Base-by-base conservation (phyloP, 2,888 invertebrate genomes). In the Adineta ricciae region DNA sequence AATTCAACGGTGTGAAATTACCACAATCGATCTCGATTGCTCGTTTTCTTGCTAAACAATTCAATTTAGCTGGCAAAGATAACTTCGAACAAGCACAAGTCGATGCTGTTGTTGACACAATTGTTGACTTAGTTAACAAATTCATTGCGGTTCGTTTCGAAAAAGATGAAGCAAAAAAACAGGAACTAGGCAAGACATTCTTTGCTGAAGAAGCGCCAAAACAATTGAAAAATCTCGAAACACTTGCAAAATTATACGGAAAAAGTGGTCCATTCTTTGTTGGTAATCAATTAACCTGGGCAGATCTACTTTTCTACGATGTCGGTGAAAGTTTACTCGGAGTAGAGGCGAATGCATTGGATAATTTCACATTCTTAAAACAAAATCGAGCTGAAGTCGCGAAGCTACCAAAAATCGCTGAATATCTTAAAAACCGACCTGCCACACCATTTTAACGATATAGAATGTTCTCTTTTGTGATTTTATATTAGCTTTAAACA, bases 351-450 rank as follows among this genome's bases (percentile, higher is more conserved):
- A 72, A 85, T 21, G 56, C 83, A 41, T 83, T 87, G 41, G 86
- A 86, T n/a, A 87, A 87, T 36, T 85, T 85, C 41, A 86, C 87
- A 50, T 85, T 85, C 54, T 82, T 87, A 24, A 86, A 84, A 56
- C 86, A 84, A 4, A 84, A 86, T 24, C 86, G 86, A 72, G 83
- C 85, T 14, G 86, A 87, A 41, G 52, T 86, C n/a, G 84, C 86
- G 83, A 49, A 85, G 50, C 27, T 84, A 14, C 87, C 87, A 2
- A 86, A 84, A 32, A 87, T 88, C n/a, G 87, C 87, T 1, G 86
- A 85, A 16, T 88, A 87, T 87, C 84, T 88, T 9, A 86, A 73
- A 27, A 87, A 85, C 27, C 85, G 88, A 73, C 87, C 88, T 16
- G 50, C 84, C 27, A 87, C 87, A n/a, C 36, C 46, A 32, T 64